Conservation (phyloP, 1,140 invertebrate species). For the Pseudomyrmex concolor region DNA sequence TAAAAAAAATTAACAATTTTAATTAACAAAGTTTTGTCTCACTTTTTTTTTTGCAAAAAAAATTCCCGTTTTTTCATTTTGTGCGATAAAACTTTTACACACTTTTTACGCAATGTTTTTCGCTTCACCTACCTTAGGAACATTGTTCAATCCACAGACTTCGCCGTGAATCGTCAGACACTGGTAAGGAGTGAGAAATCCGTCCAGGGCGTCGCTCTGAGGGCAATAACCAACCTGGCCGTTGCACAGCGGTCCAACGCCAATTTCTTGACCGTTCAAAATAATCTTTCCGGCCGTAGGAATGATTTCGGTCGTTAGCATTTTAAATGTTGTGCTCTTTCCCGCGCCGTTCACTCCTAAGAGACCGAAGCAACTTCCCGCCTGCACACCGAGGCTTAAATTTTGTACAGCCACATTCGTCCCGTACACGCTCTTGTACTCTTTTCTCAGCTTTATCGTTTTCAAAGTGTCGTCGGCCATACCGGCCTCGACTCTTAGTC, state of each 20-base stretch:
- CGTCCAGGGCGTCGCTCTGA: constrained; percentile 92
- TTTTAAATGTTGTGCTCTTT: constrained; percentile 95
- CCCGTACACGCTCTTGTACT: constrained; percentile 82
- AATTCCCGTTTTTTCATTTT: too few species aligned
- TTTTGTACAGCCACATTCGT: constrained; percentile 88
- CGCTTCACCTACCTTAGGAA: constrained; percentile 74
- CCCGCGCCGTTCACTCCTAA: constrained; percentile 93
- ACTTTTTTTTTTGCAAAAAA: too few species aligned
- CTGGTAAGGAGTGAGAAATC: constrained; percentile 88
- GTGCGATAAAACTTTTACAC: too few species aligned
- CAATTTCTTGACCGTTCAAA: constrained; percentile 81
- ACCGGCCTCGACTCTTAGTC: constrained; percentile 81
- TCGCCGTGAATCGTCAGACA: constrained; percentile 86
- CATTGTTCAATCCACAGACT: constrained; percentile 80
- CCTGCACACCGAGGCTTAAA: constrained; percentile 89
- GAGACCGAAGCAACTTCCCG: constrained; percentile 94
- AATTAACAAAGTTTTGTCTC: neutral
- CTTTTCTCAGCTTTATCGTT: constrained; percentile 82
- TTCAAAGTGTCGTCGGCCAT: constrained; percentile 79
- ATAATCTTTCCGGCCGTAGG: constrained; percentile 86
- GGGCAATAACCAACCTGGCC: constrained; percentile 91
- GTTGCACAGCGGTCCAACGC: constrained; percentile 80
- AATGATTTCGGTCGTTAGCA: constrained; percentile 90
- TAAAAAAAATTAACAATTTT: neutral
- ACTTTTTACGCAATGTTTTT: neutral